phyloP scores from a whole-genome alignment of 2,113 vertebrate genomes.

The Ictalurus punctatus region DNA sequence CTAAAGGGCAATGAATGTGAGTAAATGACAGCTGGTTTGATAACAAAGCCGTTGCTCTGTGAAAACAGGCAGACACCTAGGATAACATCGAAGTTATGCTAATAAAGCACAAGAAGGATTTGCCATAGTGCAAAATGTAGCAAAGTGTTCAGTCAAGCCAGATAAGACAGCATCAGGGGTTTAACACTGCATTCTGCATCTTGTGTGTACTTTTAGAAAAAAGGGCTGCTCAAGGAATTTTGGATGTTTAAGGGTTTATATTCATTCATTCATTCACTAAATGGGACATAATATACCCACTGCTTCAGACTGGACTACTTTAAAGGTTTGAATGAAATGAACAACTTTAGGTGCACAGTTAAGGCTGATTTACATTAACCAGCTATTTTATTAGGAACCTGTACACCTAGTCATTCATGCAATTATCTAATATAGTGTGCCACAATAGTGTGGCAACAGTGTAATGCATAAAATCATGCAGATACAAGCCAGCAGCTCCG shows the following conservation, averaged over 20 bases:
- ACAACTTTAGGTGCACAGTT: background rate
- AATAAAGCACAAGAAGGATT: background rate
- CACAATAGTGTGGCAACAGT: background rate
- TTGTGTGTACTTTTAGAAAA: background rate
- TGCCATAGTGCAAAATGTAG: background rate
- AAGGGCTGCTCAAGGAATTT: background rate
- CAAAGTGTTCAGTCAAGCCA: conserved; percentile 9
- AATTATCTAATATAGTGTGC: conserved; percentile 3
- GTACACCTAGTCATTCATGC: background rate
- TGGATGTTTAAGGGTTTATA: background rate
- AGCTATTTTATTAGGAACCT: background rate
- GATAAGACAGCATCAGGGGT: background rate
- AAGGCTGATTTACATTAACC: background rate
- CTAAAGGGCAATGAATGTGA: conserved; percentile 25
- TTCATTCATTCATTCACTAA: background rate
- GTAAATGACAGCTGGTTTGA: conserved; percentile 40
- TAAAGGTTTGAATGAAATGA: background rate
- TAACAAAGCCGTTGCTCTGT: background rate
- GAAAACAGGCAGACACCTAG: background rate
- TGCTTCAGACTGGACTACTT: background rate
- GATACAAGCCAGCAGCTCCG: background rate
- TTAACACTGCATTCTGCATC: background rate
- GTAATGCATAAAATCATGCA: background rate
- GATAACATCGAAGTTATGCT: conserved; percentile 29
- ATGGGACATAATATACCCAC: background rate